These are phyloP conservation scores for Stenodema calcarata DNA, from an alignment of 2,888 invertebrate genomes.

Conservation along the genomic window DNA sequence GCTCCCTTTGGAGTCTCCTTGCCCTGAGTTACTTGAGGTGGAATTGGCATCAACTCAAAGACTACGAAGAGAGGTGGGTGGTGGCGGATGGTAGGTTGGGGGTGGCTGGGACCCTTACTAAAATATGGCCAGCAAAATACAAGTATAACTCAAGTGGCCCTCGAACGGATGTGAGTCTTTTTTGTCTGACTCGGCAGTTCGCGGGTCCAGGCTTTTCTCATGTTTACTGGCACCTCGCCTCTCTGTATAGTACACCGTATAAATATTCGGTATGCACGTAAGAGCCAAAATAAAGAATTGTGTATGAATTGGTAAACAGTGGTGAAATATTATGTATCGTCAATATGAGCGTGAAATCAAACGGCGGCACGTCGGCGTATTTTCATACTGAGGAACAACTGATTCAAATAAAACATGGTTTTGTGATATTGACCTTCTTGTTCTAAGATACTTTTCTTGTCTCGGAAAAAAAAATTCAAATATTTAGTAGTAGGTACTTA, in stretches of 20 bases:
- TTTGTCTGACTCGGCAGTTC: neutral
- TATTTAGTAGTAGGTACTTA: no score
- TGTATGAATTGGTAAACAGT: no score
- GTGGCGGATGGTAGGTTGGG: neutral
- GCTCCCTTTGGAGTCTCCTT: neutral
- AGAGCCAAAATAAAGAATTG: no score
- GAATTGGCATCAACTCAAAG: slow-evolving; percentile 2
- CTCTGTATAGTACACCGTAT: neutral
- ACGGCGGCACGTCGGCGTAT: no score
- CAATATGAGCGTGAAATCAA: no score
- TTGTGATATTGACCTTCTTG: no score
- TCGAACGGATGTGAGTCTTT: neutral
- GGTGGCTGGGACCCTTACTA: neutral
- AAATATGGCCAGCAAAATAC: neutral
- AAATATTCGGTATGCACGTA: no score
- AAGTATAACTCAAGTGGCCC: neutral
- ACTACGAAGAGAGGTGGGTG: neutral
- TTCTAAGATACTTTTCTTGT: no score
- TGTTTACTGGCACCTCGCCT: neutral
- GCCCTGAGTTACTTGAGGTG: neutral
- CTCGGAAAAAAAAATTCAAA: no score
- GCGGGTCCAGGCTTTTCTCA: neutral
- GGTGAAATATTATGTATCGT: no score
- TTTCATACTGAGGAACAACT: no score
- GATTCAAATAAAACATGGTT: no score